Evolutionary conservation across 2,797 vertebrate genomes (phyloP), one percentile per base, ranked within the genome.

Genomic region (Parotocinclus haroldoi): DNA sequence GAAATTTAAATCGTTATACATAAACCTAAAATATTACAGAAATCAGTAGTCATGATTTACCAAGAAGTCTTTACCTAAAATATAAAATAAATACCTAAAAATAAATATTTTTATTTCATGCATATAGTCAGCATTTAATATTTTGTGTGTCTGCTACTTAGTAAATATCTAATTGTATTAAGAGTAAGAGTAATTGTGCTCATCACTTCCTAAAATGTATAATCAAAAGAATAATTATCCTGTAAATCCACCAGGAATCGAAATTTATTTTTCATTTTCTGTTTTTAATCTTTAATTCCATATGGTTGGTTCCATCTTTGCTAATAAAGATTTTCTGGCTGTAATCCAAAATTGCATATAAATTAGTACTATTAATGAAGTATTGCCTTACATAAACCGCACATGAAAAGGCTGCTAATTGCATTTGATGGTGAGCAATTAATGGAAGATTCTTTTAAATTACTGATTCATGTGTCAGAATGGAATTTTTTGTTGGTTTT

Each of bases 311-410:
- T 93, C 94, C 93, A 93, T 95, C 93, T 91, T 82, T 85, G 91
- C 95, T 95, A 97, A 95, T 96, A 95, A 97, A 95, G 92, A 94
- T 92, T 93, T 95, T 93, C 92, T 92, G 93, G 91, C 92, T 91
- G 92, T 96, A 98, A 98, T 98, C 94, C 93, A 90, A 81, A 90
- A 89, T 89, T 93, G 94, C 94, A 95, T 95, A 92, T 94, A 93
- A 98, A 96, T 98, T 95, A 97, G 96, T 96, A 93, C 96, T 96
- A 94, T 96, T 96, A 97, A 96, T 98, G 95, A 98, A 97, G 93
- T 98, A 96, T 95, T 97, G 95, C 95, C 93, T 98, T 98, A 95
- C 94, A 96, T 95, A 97, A 98, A 98, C 93, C 90, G 91, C 93
- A 95, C 94, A 95, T 96, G 94, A 98, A 98, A 96, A 93, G 93